phyloP scores from a whole-genome alignment of 2,888 invertebrate species.

The Mesopsocus fuscifrons region DNA sequence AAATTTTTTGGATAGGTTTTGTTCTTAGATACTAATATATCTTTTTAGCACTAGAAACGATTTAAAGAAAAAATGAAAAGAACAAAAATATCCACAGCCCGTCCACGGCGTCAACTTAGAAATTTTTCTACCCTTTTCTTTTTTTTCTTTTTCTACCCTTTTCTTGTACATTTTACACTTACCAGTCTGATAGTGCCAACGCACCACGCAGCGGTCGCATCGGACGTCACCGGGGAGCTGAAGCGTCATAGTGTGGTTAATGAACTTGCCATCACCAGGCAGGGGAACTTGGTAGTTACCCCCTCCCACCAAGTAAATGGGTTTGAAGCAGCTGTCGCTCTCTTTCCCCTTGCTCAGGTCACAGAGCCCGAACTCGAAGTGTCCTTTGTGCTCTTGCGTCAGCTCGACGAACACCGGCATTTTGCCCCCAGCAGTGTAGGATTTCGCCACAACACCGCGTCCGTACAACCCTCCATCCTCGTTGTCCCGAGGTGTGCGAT shows the following conservation, averaged over 20 bases:
- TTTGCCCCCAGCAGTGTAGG: conserved; percentile 20
- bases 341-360: conserved; percentile 27
- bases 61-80: background rate
- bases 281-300: conserved; percentile 17
- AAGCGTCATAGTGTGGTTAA: conserved; percentile 17
- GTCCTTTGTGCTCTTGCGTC: conserved; percentile 30
- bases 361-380: conserved; percentile 30
- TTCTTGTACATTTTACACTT: conserved; percentile 12
- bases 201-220: conserved; percentile 33
- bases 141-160: background rate
- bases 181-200: conserved; percentile 34
- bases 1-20: no score
- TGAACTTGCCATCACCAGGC: conserved; percentile 13
- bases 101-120: background rate
- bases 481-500: conserved; percentile 28
- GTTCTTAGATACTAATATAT: no score
- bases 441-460: conserved; percentile 14
- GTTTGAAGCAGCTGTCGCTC: conserved; percentile 31
- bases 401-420: conserved; percentile 24
- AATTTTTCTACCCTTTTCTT: background rate
- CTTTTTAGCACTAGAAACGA: no score
- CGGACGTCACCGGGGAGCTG: conserved; percentile 26
- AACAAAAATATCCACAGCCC: background rate
- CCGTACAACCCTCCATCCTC: conserved; percentile 30
- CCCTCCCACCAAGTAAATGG: conserved; percentile 22